Conservation (phyloP, 2,113 vertebrate genomes). For the Copsychus sechellarum region DNA sequence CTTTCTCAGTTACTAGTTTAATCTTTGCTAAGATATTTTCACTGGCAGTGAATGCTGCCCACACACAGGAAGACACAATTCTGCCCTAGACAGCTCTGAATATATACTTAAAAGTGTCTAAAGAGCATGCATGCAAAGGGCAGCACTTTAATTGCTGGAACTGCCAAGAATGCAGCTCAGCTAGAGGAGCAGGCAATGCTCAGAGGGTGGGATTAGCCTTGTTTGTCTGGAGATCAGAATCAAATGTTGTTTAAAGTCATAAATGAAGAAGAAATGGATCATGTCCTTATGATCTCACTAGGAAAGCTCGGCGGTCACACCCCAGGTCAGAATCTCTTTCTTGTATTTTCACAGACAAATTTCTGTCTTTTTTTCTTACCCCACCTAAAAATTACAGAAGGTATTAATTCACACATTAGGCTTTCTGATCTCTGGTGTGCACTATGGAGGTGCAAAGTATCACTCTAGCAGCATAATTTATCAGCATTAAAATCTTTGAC, state of each 20-base stretch:
- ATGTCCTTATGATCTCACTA: slow-evolving; percentile 34
- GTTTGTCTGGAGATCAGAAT: slow-evolving; percentile 33
- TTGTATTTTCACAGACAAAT: not conserved
- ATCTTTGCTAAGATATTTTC: slow-evolving; percentile 22
- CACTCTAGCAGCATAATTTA: slow-evolving; percentile 33
- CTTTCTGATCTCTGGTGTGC: not conserved
- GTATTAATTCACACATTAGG: slow-evolving; percentile 20
- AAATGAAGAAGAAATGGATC: slow-evolving; percentile 32
- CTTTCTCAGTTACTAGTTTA: not conserved
- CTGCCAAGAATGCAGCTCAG: slow-evolving; percentile 20
- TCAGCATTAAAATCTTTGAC: slow-evolving; percentile 35
- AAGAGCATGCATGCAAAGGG: not conserved
- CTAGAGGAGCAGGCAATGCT: slow-evolving; percentile 2
- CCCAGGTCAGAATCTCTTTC: not conserved
- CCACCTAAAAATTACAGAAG: slow-evolving; percentile 5
- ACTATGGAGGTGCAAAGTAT: slow-evolving; percentile 20
- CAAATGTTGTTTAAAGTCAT: slow-evolving; percentile 32
- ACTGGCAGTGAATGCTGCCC: not conserved
- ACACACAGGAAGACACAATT: slow-evolving; percentile 1
- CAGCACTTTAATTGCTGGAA: slow-evolving; percentile 28
- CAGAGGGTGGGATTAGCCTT: slow-evolving; percentile 17
- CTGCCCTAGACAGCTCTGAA: slow-evolving; percentile 13
- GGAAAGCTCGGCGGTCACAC: not conserved
- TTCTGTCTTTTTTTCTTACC: not conserved
- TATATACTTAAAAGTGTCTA: not conserved